Evolutionary conservation across 2,797 vertebrate species (phyloP).

Genomic region (Syncerus caffer): DNA sequence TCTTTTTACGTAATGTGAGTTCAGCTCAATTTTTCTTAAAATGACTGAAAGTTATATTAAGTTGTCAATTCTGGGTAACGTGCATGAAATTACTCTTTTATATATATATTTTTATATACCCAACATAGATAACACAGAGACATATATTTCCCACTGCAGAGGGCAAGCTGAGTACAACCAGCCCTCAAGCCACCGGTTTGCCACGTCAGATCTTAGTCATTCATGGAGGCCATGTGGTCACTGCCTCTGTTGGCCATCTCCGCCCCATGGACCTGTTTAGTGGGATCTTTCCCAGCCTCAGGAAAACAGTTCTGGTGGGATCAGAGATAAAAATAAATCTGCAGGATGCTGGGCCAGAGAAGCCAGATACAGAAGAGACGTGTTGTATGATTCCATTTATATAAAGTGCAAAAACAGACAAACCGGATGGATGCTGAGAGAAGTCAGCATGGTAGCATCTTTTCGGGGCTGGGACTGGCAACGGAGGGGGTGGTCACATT

Average conservation of each 20-base stretch:
- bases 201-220: accelerated
- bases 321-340: slow-evolving; percentile 52
- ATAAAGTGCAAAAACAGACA: background rate
- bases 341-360: background rate
- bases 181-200: background rate
- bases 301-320: background rate
- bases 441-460: background rate
- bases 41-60: background rate
- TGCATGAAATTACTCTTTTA: background rate
- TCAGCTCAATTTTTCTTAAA: background rate
- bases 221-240: accelerated
- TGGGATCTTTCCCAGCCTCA: background rate
- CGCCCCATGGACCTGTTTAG: background rate
- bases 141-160: accelerated
- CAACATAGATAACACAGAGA: background rate
- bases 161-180: background rate
- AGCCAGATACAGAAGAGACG: background rate
- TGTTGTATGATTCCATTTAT: background rate
- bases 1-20: background rate
- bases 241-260: background rate
- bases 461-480: accelerated
- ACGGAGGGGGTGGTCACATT: accelerated
- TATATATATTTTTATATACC: background rate
- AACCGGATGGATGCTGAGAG: background rate
- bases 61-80: background rate